Evolutionary conservation across 2,113 vertebrate species (phyloP).

Genomic region (Chaetura pelagica): DNA sequence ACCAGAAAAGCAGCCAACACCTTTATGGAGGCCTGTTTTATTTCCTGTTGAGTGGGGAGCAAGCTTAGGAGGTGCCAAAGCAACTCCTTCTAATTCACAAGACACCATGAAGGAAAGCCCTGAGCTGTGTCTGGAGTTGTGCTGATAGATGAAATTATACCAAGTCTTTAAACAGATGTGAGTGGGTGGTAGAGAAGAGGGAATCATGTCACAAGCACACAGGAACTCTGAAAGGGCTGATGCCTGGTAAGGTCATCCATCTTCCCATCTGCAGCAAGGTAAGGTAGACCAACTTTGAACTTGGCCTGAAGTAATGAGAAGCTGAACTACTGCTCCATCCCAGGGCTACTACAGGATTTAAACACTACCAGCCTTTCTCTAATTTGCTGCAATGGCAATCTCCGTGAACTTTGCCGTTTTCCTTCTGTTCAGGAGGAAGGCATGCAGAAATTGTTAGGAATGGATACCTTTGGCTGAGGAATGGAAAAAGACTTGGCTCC

Average conservation of each 20-base stretch:
- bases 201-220: not conserved
- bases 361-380: not conserved
- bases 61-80: not conserved
- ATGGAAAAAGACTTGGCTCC: not conserved
- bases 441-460: not conserved
- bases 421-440: not conserved
- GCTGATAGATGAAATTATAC: not conserved
- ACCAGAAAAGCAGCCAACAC: not conserved
- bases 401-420: not conserved
- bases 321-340: not conserved
- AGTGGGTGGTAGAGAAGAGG: constrained; percentile 15
- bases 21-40: not conserved
- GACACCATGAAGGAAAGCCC: not conserved
- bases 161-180: constrained; percentile 38
- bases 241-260: constrained; percentile 22
- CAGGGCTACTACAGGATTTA: not conserved
- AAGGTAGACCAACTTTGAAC: not conserved
- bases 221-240: not conserved
- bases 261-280: not conserved
- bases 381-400: not conserved
- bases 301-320: not conserved
- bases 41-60: not conserved
- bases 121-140: not conserved
- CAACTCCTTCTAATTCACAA: not conserved
- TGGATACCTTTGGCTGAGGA: not conserved